phyloP scores from a whole-genome alignment of 2,888 invertebrate species.

The Caenorhabditis drosophilae region DNA sequence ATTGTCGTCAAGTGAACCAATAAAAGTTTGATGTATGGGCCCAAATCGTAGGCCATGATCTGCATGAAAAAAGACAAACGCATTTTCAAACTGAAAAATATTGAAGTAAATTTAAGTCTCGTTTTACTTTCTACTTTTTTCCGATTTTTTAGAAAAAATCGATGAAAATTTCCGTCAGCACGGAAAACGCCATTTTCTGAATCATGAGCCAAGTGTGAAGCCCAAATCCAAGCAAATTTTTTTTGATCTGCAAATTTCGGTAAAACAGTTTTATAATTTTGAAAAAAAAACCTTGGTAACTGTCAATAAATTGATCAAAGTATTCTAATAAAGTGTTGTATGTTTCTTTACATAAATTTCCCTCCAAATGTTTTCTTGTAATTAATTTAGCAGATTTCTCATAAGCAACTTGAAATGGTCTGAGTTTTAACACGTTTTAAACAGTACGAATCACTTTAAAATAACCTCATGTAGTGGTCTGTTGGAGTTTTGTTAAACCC shows the following conservation, averaged over 20 bases:
- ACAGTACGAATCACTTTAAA: not conserved
- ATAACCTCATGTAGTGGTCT: constrained; percentile 54
- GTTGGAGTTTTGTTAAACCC: constrained; percentile 49
- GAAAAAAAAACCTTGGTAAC: constrained; percentile 31
- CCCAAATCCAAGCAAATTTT: constrained; percentile 55
- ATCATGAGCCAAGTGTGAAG: constrained; percentile 47
- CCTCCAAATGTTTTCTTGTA: constrained; percentile 30
- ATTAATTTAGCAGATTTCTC: constrained; percentile 28
- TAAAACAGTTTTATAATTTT: not conserved
- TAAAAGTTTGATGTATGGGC: constrained; percentile 28
- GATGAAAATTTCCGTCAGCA: constrained; percentile 47
- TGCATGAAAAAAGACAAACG: constrained; percentile 52
- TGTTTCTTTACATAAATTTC: constrained; percentile 32
- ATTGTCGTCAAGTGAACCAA: constrained; percentile 48
- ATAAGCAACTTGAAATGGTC: constrained; percentile 44
- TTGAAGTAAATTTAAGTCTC: constrained; percentile 2
- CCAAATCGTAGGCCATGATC: constrained; percentile 56
- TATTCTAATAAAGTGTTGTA: constrained; percentile 49
- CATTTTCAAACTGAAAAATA: constrained; percentile 44
- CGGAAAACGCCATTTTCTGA: constrained; percentile 44
- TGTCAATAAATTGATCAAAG: constrained; percentile 41
- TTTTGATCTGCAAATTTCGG: constrained; percentile 6
- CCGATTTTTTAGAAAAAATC: constrained; percentile 41
- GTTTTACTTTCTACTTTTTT: constrained; percentile 16
- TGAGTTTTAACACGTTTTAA: constrained; percentile 4